Evolutionary conservation across 2,888 invertebrate genomes (phyloP), one percentile per base, ranked within the genome.

Genomic region (Ctena decussata): DNA sequence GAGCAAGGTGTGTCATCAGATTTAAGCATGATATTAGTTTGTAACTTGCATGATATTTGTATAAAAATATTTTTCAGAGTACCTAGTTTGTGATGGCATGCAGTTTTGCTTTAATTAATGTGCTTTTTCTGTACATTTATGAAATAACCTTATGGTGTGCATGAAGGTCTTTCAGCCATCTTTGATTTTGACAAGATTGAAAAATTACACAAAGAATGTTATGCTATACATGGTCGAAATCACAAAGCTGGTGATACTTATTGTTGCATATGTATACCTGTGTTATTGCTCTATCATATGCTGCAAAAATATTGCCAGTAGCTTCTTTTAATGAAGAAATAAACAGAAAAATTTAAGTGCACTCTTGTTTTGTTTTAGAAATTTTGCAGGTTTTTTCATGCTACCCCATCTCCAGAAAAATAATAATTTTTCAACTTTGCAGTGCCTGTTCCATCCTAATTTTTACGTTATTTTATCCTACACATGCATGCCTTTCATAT

Each of bases 1-100:
- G 92, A 93, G 90, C 90, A 91, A 92, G 92, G 92, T 92, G 82
- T 83, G 89, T 80, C 60, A 53, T 72, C 46, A 46, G 46, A 84
- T 85, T 85, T 85, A 76, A 30, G 32, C 30, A 65, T 41, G 39
- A 39, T n/a, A 27, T 15, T 0, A 27, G 32, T 21, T n/a, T 41
- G 27, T 27, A 70, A 41, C 15, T 30, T 46, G 30, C 18, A 12
- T 76, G n/a, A 32, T 21, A 8, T 39, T 24, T 70, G 18, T 15
- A 35, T 21, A 69, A 5, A 35, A 41, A 35, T 32, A 5, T 21
- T 24, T 35, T 46, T 76, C 37, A 69, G 24, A 30, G 15, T 24
- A 69, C 44, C 35, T 69, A 27, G 37, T 0, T 39, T 60, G n/a
- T 27, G 12, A 24, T 65, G 18, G 21, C 30, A 32, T 39, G 39